Base-by-base conservation (phyloP, 2,113 vertebrate species). In the Pyxicephalus adspersus region DNA sequence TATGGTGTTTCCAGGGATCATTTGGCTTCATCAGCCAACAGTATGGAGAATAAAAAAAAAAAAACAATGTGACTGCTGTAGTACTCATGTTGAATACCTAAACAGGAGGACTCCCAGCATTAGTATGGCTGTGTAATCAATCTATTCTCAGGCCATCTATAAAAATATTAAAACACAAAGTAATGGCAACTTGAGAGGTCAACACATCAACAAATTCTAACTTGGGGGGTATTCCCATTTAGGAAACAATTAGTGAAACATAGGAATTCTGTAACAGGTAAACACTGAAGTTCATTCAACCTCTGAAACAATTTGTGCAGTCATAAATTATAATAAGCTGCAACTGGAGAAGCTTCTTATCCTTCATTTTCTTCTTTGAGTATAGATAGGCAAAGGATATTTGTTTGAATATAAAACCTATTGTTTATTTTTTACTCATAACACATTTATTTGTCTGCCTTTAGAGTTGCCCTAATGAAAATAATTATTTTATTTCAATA, bases 201-300 rank as follows among this genome's bases (percentile, higher is more conserved):
- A 45, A 45, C 5, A 45, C 38, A 67, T 67, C 45, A 67, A 45
- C 20, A 29, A 67, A 45, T 67, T 28, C 29, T 65, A 29, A 17
- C 64, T 50, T 60, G 55, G 34, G 65, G 34, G 51, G 20, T n/a
- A 3, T 70, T 81, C 45, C 58, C 25, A 54, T 66, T 60, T 16
- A 23, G 28, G 52, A 68, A 67, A 67, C 66, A 51, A 67, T 81
- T 74, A 58, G 28, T 31, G n/a, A 9, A 72, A 38, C 45, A 28
- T 2, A 66, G 76, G 64, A 57, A 78, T 78, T 28, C 13, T 63
- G 60, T 29, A 72, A 73, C 58, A 73, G 70, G 70, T 81, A 74
- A 81, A 81, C 70, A 81, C 0, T 65, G 25, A 58, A 81, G 79
- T 74, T 81, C 79, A 65, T 81, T 81, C 79, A 81, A 73, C 78